A percentile compares a stretch with the other conserved stretches of the same genome.
phyloP scores from a whole-genome alignment of 2,888 invertebrate genomes.

The Silvanus unidentatus region DNA sequence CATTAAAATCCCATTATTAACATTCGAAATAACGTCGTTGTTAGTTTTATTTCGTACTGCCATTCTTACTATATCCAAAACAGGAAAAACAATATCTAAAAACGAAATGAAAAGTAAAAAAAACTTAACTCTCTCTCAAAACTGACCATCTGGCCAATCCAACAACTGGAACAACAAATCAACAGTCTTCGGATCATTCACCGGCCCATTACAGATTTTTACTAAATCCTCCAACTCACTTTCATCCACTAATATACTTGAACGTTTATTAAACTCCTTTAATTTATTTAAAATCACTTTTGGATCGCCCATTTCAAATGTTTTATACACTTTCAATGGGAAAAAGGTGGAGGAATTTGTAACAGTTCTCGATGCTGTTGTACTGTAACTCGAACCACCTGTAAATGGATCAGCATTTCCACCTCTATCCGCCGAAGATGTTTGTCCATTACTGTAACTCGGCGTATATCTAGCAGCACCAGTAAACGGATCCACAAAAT shows the following conservation, averaged over 20 bases:
- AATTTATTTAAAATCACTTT: slow-evolving; percentile 67
- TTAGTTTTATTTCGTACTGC: slow-evolving; percentile 56
- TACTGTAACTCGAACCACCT: slow-evolving; percentile 37
- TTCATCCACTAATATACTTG: slow-evolving; percentile 48
- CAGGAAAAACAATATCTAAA: slow-evolving; percentile 77
- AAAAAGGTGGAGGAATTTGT: slow-evolving; percentile 36
- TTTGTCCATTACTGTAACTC: not conserved
- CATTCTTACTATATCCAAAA: slow-evolving; percentile 79
- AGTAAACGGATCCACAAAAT: slow-evolving; percentile 63
- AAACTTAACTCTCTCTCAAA: too few species aligned
- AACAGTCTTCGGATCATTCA: slow-evolving; percentile 49
- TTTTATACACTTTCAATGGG: slow-evolving; percentile 51
- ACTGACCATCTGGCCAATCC: slow-evolving; percentile 73
- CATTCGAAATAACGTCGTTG: slow-evolving; percentile 56
- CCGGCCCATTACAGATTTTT: slow-evolving; percentile 53
- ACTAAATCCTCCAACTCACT: slow-evolving; percentile 57
- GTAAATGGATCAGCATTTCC: slow-evolving; percentile 62
- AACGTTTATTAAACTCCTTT: slow-evolving; percentile 64
- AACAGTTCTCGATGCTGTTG: slow-evolving; percentile 8
- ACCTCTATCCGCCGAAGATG: slow-evolving; percentile 20
- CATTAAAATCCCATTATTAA: slow-evolving; percentile 32
- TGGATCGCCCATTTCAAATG: slow-evolving; percentile 74
- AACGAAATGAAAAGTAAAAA: too few species aligned
- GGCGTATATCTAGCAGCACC: slow-evolving; percentile 61
- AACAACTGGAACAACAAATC: slow-evolving; percentile 57